Conservation (phyloP, 1,140 invertebrate genomes). For the Drosophila simulans region DNA sequence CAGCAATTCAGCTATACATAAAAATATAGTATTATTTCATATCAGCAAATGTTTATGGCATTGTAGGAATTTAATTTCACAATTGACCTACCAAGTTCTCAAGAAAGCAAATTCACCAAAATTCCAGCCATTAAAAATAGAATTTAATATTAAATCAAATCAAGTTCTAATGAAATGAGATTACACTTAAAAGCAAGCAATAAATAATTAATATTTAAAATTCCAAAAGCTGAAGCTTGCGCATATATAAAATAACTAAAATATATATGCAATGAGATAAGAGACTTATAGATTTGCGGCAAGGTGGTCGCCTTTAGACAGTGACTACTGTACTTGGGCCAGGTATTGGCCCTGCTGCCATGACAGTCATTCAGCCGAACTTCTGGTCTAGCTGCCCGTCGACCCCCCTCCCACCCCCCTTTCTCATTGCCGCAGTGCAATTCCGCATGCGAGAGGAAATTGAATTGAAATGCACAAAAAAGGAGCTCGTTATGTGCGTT, state of each 20-base stretch:
- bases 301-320: background rate
- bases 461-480: constrained; percentile 80
- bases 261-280: background rate
- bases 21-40: background rate
- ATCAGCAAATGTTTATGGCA: background rate
- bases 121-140: too few species aligned
- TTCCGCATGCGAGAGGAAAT: constrained; percentile 73
- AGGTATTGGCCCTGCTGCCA: constrained; percentile 23
- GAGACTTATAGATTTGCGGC: background rate
- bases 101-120: too few species aligned
- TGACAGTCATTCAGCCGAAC: constrained; percentile 53
- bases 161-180: too few species aligned
- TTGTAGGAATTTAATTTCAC: too few species aligned
- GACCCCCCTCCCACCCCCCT: background rate
- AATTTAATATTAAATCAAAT: too few species aligned
- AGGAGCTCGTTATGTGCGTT: constrained; percentile 80
- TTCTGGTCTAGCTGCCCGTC: constrained; percentile 9
- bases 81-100: too few species aligned
- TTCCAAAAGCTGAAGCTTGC: too few species aligned
- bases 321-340: constrained; percentile 39
- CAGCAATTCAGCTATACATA: background rate
- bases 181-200: too few species aligned
- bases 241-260: too few species aligned
- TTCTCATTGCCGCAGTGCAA: constrained; percentile 23
- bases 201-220: too few species aligned